Base-by-base conservation (phyloP, 2,113 vertebrate species). In the Vireo altiloquus region DNA sequence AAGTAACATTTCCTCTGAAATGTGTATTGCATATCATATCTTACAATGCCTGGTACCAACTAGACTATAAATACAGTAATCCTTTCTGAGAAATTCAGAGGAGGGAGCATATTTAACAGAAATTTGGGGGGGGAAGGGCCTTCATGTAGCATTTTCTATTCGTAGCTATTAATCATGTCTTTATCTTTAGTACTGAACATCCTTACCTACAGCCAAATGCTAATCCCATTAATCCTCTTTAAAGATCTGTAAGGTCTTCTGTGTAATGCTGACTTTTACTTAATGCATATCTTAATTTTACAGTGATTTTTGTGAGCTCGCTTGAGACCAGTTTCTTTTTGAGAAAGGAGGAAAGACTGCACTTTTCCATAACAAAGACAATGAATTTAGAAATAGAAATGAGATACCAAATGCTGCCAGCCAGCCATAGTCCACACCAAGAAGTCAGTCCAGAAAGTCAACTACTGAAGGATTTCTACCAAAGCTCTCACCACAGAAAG, bases 141-240 rank as follows among this genome's bases (percentile, higher is more conserved):
- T 59, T 69, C 71, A 70, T 54, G 47, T 37, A 80, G 52, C 11
- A 52, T 90, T 92, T 80, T 86, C 82, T 94, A 83, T 77, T 83
- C 78, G 86, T 83, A 83, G 60, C 17, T 76, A 86, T 90, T 91
- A 96, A 88, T 93, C 82, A 66, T 74, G 39, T 69, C 90, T 96
- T 92, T 88, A 80, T 90, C 82, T 91, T 68, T 61, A 83, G 64
- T 66, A 90, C 75, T 47, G 65, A 90, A 82, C 20, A 91, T 74
- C 76, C 76, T 81, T 76, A 94, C 86, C 92, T 86, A 80, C 39
- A 93, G 82, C 35, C 92, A 96, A 93, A 80, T 83, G 37, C 56
- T 95, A 95, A 95, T 96, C 71, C 82, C 52, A 90, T 88, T 93
- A 95, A 96, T 96, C 90, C 82, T 86, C 76, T 94, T 96, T 94